Percentiles rank a stretch among this genome's conserved stretches.
Evolutionary conservation across 2,797 vertebrate species (phyloP).

Genomic region (Acanthurus leucopareius): DNA sequence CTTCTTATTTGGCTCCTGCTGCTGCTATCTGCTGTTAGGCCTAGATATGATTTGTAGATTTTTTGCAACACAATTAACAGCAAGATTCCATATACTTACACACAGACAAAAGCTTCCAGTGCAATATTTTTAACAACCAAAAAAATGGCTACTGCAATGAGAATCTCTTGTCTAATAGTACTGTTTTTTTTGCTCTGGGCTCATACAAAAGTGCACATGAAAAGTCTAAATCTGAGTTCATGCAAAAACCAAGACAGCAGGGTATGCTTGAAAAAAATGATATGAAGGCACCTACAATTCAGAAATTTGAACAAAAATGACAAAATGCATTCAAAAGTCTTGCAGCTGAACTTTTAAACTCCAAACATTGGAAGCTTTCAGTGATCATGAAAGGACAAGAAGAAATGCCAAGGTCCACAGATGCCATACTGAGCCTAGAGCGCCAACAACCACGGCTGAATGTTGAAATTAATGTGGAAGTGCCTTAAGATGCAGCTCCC

Average conservation of each 20-base stretch:
- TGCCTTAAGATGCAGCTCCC: constrained; percentile 65
- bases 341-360: constrained; percentile 22
- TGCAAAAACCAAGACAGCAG: not conserved
- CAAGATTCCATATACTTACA: constrained; percentile 5
- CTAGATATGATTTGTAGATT: constrained; percentile 25
- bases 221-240: not conserved
- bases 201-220: not conserved
- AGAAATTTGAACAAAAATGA: not conserved
- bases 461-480: constrained; percentile 63
- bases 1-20: constrained; percentile 46
- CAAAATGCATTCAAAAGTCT: constrained; percentile 8
- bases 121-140: not conserved
- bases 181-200: not conserved
- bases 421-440: constrained; percentile 46
- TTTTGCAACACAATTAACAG: constrained; percentile 22
- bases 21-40: constrained; percentile 23
- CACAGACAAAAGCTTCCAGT: not conserved
- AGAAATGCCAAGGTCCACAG: constrained; percentile 57
- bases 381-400: constrained; percentile 40
- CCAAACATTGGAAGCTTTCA: constrained; percentile 31
- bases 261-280: not conserved
- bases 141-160: not conserved
- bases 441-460: constrained; percentile 44
- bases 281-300: constrained; percentile 9
- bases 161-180: not conserved